Percentiles rank a stretch among this genome's conserved stretches.
These are phyloP conservation scores for Pentalonia nigronervosa DNA, from an alignment of 1,140 invertebrate species.

Conservation along the genomic window DNA sequence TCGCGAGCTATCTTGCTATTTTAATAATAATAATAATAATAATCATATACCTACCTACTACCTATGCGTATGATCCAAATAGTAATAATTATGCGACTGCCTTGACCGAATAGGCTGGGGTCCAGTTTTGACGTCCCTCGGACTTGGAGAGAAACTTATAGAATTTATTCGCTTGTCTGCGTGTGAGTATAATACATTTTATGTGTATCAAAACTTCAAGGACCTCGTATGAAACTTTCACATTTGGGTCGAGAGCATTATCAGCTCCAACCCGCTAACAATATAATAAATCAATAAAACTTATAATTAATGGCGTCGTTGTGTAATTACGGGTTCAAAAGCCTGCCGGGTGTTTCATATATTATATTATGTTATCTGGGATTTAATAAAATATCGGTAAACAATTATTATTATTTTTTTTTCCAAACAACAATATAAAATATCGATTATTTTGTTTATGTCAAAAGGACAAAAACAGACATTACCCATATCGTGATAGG, in stretches of 20 bases:
- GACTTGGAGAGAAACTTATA: constrained; percentile 52
- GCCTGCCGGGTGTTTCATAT: not conserved
- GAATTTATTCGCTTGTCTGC: not conserved
- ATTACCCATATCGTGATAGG: not conserved
- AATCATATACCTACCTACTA: not conserved
- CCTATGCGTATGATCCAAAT: constrained; percentile 30
- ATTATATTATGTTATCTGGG: not conserved
- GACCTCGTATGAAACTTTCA: constrained; percentile 52
- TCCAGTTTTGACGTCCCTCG: constrained; percentile 54
- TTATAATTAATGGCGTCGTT: constrained; percentile 24
- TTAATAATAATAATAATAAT: constrained; percentile 20
- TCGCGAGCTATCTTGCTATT: not conserved
- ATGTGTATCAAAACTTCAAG: constrained; percentile 33
- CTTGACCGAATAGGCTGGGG: constrained; percentile 57
- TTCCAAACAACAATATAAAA: not conserved
- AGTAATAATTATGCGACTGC: constrained; percentile 44
- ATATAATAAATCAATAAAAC: constrained; percentile 35
- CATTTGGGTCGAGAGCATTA: constrained; percentile 33
- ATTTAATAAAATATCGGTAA: not conserved
- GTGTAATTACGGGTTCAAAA: constrained; percentile 29
- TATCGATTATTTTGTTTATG: not conserved
- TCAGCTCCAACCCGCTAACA: not conserved
- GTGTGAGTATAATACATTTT: not conserved
- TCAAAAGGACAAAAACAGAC: not conserved
- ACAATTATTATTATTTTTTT: not conserved